phyloP scores from a whole-genome alignment of 2,113 vertebrate species.

The Ciconia stormi region DNA sequence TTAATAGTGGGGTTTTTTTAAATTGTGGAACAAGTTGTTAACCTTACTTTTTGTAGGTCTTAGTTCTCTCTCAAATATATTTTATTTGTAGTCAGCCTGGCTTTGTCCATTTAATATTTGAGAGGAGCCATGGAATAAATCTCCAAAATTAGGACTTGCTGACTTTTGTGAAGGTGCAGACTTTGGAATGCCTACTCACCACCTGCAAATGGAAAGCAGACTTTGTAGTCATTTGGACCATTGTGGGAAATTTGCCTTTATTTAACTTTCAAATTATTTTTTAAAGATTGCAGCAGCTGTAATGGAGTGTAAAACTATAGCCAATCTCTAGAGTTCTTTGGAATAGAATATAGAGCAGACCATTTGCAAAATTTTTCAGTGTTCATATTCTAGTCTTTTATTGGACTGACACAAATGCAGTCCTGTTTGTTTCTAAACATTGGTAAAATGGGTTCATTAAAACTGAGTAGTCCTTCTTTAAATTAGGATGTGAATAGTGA shows the following conservation, averaged over 20 bases:
- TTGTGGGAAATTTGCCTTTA: background rate
- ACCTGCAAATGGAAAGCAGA: background rate
- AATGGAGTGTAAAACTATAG: background rate
- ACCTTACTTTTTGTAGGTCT: background rate
- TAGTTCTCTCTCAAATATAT: background rate
- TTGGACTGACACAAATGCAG: background rate
- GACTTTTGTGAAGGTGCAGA: background rate
- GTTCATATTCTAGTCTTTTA: background rate
- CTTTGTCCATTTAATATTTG: background rate
- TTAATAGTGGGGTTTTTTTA: background rate
- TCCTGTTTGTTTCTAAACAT: constrained; percentile 15
- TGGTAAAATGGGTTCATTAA: background rate
- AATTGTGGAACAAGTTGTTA: background rate
- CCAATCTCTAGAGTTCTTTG: background rate
- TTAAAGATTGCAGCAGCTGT: background rate
- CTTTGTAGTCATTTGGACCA: background rate
- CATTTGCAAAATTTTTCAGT: background rate
- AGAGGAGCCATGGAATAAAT: background rate
- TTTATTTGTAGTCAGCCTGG: background rate
- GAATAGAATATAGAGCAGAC: background rate
- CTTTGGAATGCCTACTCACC: background rate
- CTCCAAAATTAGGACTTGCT: background rate
- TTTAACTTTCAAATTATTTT: background rate
- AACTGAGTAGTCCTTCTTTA: background rate
- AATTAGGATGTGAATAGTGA: constrained; percentile 8